Percentiles rank a stretch among this genome's conserved stretches.
These are phyloP conservation scores for Coelopa frigida DNA, from an alignment of 1,140 invertebrate genomes.

Conservation along the genomic window DNA sequence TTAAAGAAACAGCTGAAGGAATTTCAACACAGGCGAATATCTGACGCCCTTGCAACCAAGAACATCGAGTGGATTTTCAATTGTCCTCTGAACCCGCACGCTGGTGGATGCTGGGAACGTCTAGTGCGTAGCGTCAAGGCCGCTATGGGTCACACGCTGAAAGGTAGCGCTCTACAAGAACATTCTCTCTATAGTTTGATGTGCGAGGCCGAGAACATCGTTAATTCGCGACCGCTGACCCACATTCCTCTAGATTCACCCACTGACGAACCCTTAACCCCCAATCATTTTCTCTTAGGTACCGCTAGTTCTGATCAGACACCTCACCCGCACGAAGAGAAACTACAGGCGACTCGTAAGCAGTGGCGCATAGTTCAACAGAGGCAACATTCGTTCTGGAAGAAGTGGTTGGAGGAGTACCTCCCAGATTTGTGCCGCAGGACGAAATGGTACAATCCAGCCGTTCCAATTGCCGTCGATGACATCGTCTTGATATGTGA, in stretches of 20 bases:
- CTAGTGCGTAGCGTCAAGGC: constrained; percentile 20
- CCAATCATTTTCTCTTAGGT: constrained; percentile 15
- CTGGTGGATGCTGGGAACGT: constrained; percentile 26
- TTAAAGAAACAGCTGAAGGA: not conserved
- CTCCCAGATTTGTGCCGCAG: constrained; percentile 7
- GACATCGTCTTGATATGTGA: constrained; percentile 14
- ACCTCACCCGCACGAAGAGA: not conserved
- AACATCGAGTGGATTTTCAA: constrained; percentile 14
- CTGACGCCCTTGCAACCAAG: not conserved
- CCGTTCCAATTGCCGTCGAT: constrained; percentile 2
- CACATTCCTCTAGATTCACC: constrained; percentile 24
- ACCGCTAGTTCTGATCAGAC: constrained; percentile 6
- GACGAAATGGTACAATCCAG: constrained; percentile 11
- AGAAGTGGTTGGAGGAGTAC: constrained; percentile 14
- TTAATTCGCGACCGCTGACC: constrained; percentile 24
- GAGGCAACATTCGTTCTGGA: constrained; percentile 12
- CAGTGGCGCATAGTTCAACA: constrained; percentile 12
- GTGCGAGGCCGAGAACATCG: constrained; percentile 21
- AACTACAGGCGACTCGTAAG: constrained; percentile 2
- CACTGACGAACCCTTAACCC: constrained; percentile 18
- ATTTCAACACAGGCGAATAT: constrained; percentile 1
- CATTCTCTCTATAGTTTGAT: constrained; percentile 21
- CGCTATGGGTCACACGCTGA: constrained; percentile 15
- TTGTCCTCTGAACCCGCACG: constrained; percentile 11
- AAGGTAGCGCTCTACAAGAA: constrained; percentile 16